Base-by-base conservation (phyloP, 2,113 vertebrate genomes). In the Psophia crepitans region DNA sequence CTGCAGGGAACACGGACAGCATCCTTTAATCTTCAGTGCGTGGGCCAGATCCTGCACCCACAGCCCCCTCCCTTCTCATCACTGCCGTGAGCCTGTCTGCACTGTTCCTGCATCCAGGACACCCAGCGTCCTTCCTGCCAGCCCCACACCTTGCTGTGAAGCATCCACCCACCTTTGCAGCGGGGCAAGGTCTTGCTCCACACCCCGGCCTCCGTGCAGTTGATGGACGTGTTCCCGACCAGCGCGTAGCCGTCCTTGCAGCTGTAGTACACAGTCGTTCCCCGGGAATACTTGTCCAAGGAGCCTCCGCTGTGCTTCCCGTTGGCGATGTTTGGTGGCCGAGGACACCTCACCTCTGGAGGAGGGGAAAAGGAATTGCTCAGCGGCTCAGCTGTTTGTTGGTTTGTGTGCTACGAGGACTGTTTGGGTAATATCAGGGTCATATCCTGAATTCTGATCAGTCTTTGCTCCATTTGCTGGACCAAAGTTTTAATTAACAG, bases 61-160 rank as follows among this genome's bases (percentile, higher is more conserved):
- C 56, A 65, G 56, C 41, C 27, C 33, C 5, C 7, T 60, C 17
- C 15, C 30, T 33, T 33, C 69, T 13, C 9, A 2, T n/a, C 44
- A 0, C 30, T 27, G 8, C 63, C 12, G 0, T 1, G 3, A 27
- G 0, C 37, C 37, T 6, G 33, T 2, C 51, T 49, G 41, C 21
- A 13, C 35, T 5, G 33, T 7, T 24, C 26, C 48, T 6, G 3
- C 44, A 35, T 2, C 13, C 64, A 11, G 51, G 8, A 9, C 56
- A 24, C 1, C 8, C 48, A 35, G 24, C 61, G 16, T 5, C 49
- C 57, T 32, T 8, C 13, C 32, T 26, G 35, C 37, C 33, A 17
- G 4, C 19, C 54, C n/a, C 61, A 15, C 7, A 2, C 11, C 30
- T 2, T 1, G 3, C 8, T 13, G 0, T 0, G 19, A 1, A 4